Evolutionary conservation across 1,140 invertebrate species (phyloP).

Genomic region (Platyscapa corneri): DNA sequence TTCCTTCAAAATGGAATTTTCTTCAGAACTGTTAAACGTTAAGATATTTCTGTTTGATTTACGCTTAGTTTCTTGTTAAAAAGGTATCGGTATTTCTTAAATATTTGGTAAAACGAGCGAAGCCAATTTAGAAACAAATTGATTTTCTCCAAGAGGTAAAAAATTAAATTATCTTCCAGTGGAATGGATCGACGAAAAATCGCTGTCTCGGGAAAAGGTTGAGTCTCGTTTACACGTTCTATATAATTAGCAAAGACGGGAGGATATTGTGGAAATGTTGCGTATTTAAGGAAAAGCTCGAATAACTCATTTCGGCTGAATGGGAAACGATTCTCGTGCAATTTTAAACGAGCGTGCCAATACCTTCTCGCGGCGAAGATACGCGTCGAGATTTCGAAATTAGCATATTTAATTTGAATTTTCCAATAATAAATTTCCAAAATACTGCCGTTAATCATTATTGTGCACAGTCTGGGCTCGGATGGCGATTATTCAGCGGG

Average conservation of each 20-base stretch:
- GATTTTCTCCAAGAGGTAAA: no score
- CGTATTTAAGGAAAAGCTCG: not conserved
- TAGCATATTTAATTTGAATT: not conserved
- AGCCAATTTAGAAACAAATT: no score
- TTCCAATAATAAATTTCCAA: not conserved
- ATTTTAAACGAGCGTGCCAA: not conserved
- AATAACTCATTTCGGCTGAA: not conserved
- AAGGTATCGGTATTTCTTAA: no score
- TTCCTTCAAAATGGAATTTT: no score
- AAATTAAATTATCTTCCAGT: no score
- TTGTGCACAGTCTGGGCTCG: not conserved
- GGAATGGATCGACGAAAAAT: no score
- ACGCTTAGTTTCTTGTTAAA: no score
- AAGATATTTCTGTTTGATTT: no score
- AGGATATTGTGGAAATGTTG: not conserved
- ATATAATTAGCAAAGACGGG: not conserved
- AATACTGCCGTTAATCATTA: not conserved
- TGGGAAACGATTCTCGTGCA: not conserved
- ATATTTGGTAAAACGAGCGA: no score
- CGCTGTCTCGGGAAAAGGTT: not conserved
- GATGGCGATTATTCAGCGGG: not conserved
- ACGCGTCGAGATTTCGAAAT: not conserved
- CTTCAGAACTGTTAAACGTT: no score
- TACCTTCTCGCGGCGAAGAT: not conserved
- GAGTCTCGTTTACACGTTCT: not conserved